Evolutionary conservation across 2,797 vertebrate species (phyloP).

Genomic region (Chiloscyllium punctatum): DNA sequence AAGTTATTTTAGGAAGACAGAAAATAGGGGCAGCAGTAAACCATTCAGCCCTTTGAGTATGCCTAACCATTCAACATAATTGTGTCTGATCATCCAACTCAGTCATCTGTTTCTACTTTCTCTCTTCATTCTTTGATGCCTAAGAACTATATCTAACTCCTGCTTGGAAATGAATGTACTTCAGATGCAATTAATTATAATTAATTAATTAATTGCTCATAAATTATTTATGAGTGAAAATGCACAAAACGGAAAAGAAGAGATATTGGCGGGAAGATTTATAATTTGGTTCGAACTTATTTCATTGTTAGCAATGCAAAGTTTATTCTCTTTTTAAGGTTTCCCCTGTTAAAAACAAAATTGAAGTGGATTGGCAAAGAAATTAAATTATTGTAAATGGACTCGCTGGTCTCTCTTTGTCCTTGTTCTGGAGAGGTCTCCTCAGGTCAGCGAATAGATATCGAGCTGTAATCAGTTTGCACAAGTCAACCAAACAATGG

Average conservation of each 20-base stretch:
- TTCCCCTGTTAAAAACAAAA: not conserved
- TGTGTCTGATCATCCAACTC: too few relatives aligned
- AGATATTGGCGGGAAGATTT: not conserved
- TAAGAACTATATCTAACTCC: too few relatives aligned
- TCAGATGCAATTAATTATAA: not conserved
- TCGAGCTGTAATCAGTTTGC: not conserved
- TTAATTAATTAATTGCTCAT: too few relatives aligned
- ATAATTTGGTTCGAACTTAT: not conserved
- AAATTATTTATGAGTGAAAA: not conserved
- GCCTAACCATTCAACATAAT: too few relatives aligned
- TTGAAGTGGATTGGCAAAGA: not conserved
- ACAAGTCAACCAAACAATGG: not conserved
- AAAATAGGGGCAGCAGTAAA: too few relatives aligned
- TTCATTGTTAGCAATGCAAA: not conserved
- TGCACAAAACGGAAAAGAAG: not conserved
- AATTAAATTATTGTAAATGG: constrained; percentile 13
- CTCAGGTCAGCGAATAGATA: not conserved
- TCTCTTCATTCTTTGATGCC: too few relatives aligned
- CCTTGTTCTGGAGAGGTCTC: not conserved
- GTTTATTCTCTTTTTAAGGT: not conserved
- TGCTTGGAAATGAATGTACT: not conserved
- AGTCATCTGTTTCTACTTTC: too few relatives aligned
- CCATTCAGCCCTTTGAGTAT: too few relatives aligned
- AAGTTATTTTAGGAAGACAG: too few relatives aligned
- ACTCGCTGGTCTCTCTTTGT: not conserved